Base-by-base conservation (phyloP, 2,888 invertebrate genomes). In the Sylvicola fuscatus region DNA sequence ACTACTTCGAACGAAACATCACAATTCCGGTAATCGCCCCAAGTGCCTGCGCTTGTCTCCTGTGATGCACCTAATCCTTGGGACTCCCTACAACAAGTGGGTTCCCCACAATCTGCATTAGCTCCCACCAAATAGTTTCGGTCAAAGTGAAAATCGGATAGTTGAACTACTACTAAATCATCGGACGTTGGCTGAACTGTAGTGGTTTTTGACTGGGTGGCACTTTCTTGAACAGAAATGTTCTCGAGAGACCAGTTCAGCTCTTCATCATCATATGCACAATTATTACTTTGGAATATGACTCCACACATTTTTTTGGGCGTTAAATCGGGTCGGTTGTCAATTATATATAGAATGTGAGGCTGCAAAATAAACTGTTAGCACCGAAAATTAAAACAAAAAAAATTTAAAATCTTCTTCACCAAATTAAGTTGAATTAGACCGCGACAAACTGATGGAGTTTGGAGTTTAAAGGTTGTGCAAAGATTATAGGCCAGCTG, bases 21-120 rank as follows among this genome's bases (percentile, higher is more conserved):
- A 47, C 87, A 89, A 37, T 67, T 58, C 36, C 75, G 64, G 45
- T 77, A 81, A 49, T 81, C 79, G 2, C 86, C 86, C 81, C 83
- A 87, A 45, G 62, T 70, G 0, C 84, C 83, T 1, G 86, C 83
- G 0, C 56, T 14, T 28, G 37, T 10, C 12, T 21, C 5, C 28
- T 31, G 36, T 32, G 21, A 30, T 8, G 27, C 28, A 8, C 39
- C 37, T n/a, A 46, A 32, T 26, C 40, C 40, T 14, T 37, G 33
- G 11, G 29, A 68, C 13, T 45, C 51, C 37, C 80, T 67, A 50
- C 89, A 90, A 49, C 89, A 90, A 3, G 76, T 60, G 2, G 83
- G 80, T 43, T 78, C 75, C 1, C 63, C 66, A 49, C 89, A 89
- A 3, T 67, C 60, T 0, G 79, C 72, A 33, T 72, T 69, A 1